Base-by-base conservation (phyloP, 2,797 vertebrate species). In the Alectoris magna region DNA sequence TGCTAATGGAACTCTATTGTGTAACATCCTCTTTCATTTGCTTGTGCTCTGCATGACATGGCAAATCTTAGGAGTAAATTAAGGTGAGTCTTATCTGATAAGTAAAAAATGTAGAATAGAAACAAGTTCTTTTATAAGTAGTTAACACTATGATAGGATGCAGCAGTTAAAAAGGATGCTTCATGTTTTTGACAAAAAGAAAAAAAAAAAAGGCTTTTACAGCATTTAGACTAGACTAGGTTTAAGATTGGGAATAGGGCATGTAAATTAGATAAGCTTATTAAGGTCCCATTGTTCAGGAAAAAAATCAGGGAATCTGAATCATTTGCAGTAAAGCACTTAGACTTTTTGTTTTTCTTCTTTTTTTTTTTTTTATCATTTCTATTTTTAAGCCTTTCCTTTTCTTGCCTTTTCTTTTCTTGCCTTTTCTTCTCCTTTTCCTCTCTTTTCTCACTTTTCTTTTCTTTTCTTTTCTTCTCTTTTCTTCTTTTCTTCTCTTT, bases 11-110 rank as follows among this genome's bases (percentile, higher is more conserved):
- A 76, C 13, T 26, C 9, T 31, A 24, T 44, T 86, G 29, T 63
- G 12, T 51, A 91, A 91, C 70, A 93, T 83, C 6, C 36, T 29
- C 51, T 94, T 92, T 84, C 48, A 71, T 31, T 87, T 70, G 3
- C 51, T 63, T 75, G 39, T 68, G 51, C 7, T 78, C 44, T 59
- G 7, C 53, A 48, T 62, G 39, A 69, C 56, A 73, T 0, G 0
- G 44, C 11, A 90, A 82, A 68, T 60, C 38, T 59, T 36, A 79
- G 34, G 10, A 76, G 14, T 11, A 8, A 59, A 68, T 85, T 84
- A 89, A 82, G 27, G 26, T n/a, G 15, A 76, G 23, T 62, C 49
- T 60, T 75, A 38, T 60, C 59, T 75, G 58, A 23, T 26, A 55
- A n/a, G 13, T 49, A 38, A 34, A 29, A 31, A 59, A 66, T 21